Evolutionary conservation across 1,140 invertebrate species (phyloP).

Genomic region (Odontomachus brunneus): DNA sequence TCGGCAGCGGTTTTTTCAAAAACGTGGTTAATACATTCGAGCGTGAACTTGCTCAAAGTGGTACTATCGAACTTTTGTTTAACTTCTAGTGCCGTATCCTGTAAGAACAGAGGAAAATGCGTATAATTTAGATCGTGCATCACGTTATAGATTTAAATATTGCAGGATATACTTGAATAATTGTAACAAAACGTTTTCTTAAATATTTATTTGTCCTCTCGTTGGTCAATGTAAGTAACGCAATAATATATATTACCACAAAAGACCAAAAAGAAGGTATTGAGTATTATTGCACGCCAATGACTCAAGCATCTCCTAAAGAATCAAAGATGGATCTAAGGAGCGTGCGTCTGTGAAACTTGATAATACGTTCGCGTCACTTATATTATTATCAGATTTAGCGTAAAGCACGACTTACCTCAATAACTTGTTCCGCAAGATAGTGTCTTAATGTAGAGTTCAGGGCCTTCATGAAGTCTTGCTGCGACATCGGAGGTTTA

Average conservation of each 20-base stretch:
- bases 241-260: conserved; percentile 22
- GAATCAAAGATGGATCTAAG: conserved; percentile 83
- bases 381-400: background rate
- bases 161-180: background rate
- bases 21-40: conserved; percentile 62
- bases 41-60: conserved; percentile 55
- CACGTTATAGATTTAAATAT: background rate
- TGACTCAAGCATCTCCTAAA: conserved; percentile 84
- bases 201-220: conserved; percentile 58
- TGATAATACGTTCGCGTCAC: too few relatives aligned
- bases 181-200: background rate
- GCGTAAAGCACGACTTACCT: conserved; percentile 70
- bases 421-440: conserved; percentile 68
- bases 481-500: conserved; percentile 70
- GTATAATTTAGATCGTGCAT: background rate
- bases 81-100: conserved; percentile 57
- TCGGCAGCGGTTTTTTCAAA: conserved; percentile 64
- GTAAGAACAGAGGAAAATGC: conserved; percentile 28
- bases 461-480: conserved; percentile 77
- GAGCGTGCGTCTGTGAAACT: conserved; percentile 75
- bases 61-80: conserved; percentile 62
- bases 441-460: conserved; percentile 77
- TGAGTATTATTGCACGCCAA: conserved; percentile 83
- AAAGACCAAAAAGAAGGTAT: conserved; percentile 77
- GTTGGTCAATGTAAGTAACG: conserved; percentile 42